Conservation (phyloP, 2,888 invertebrate genomes). For the Cephus pygmeus region DNA sequence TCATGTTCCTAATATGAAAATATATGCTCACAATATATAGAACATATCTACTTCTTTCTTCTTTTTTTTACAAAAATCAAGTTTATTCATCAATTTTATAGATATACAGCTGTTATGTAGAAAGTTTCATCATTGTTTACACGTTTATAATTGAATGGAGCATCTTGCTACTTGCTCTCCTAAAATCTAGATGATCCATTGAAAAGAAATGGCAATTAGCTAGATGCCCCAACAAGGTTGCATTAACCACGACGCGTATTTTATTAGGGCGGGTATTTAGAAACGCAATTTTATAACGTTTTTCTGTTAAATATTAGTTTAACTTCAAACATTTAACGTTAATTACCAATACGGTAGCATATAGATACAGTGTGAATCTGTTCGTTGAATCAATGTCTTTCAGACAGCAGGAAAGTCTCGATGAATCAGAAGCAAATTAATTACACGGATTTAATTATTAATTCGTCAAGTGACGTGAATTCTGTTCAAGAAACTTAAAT, state of each 20-base stretch:
- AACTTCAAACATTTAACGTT: conserved; percentile 41
- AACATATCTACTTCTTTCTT: neutral
- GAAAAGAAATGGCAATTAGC: conserved; percentile 37
- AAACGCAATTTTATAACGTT: conserved; percentile 47
- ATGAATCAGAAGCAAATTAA: too few species aligned
- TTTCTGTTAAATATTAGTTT: conserved; percentile 35
- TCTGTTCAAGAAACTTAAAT: too few species aligned
- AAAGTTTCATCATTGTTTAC: conserved; percentile 56
- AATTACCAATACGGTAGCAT: conserved; percentile 36
- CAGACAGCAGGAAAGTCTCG: too few species aligned
- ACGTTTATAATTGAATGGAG: conserved; percentile 51
- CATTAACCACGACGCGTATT: conserved; percentile 41
- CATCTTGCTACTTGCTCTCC: conserved; percentile 39
- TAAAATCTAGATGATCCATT: conserved; percentile 33
- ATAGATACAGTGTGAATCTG: conserved; percentile 38
- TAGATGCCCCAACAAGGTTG: conserved; percentile 43
- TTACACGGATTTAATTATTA: too few species aligned
- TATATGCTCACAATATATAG: too few species aligned
- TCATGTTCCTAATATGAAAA: too few species aligned
- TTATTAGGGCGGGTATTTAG: conserved; percentile 46
- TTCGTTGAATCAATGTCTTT: conserved; percentile 33
- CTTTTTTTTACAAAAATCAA: conserved; percentile 56
- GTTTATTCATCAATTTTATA: conserved; percentile 62
- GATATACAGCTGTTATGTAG: conserved; percentile 61
- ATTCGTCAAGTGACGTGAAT: too few species aligned